Percentiles rank a stretch among this genome's conserved stretches.
Conservation (phyloP, 2,113 vertebrate genomes). For the Hypomesus transpacificus region DNA sequence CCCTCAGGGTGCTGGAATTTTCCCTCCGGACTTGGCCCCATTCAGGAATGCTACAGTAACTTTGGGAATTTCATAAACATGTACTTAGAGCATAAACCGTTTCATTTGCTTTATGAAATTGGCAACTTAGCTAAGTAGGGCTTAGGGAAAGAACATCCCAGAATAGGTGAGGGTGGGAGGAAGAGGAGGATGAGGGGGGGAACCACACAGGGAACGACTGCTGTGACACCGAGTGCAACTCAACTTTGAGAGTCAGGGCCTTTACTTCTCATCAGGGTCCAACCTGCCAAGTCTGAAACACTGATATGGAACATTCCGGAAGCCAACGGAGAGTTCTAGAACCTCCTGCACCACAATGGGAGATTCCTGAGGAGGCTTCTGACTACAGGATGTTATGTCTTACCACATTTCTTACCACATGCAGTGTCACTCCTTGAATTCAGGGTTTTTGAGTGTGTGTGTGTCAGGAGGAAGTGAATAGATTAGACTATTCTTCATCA, state of each 20-base stretch:
- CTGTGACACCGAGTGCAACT: not conserved
- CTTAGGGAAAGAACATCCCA: slow-evolving; percentile 50
- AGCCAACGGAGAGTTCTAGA: not conserved
- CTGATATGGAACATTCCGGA: not conserved
- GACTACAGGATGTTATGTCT: not conserved
- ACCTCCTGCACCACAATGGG: not conserved
- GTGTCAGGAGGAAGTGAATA: too few species aligned
- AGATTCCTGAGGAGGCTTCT: too few species aligned
- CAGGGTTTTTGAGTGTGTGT: too few species aligned
- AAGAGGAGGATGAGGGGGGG: too few species aligned
- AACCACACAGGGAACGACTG: not conserved
- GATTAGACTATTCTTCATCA: too few species aligned
- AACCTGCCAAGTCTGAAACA: not conserved
- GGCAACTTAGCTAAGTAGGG: slow-evolving; percentile 47
- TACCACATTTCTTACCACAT: not conserved
- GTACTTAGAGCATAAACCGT: slow-evolving; percentile 53
- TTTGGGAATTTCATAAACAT: slow-evolving; percentile 63
- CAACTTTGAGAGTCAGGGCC: not conserved
- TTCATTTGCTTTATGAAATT: slow-evolving; percentile 54
- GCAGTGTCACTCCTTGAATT: too few species aligned
- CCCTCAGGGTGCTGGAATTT: slow-evolving; percentile 40
- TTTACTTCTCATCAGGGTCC: not conserved
- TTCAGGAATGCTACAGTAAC: slow-evolving; percentile 55
- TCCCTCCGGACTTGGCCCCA: slow-evolving; percentile 36
- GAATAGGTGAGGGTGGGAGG: slow-evolving; percentile 50